Base-by-base conservation (phyloP, 2,888 invertebrate species). In the Melinopterus prodromus region DNA sequence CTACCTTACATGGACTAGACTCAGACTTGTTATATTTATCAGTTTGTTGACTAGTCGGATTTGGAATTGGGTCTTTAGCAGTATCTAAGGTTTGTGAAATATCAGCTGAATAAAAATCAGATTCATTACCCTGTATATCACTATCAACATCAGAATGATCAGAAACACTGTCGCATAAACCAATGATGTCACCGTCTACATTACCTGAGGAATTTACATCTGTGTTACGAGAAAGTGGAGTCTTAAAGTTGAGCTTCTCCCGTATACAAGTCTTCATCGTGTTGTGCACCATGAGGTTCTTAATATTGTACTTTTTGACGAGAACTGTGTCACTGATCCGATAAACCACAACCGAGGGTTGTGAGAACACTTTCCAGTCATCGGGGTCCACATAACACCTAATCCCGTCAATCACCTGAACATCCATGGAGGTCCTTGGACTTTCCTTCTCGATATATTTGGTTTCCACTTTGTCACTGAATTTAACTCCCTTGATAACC, bases 261-360 rank as follows among this genome's bases (percentile, higher is more conserved):
- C 36, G 53, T 69, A 80, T 78, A 35, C 80, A 78, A 38, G 76
- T 80, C 70, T 37, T 80, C 16, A 69, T 35, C 70, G 81, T 81
- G n/a, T 81, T 81, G 53, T 79, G 81, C 15, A 36, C 74, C 37
- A 36, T n/a, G 7, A 35, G 36, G 36, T 26, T 37, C 36, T 37
- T n/a, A 74, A 74, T 35, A 35, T 74, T 74, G 37, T 35, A 74
- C 37, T 74, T 74, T 12, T 4, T 53, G 53, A 12, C 53, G 12
- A 53, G 53, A 53, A 9, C 53, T 53, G 7, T 53, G 53, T 53
- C 53, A 53, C 53, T 53, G 53, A 53, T 4, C 53, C 9, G 53
- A 7, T 77, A 7, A n/a, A 77, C 6, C 16, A 26, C 16, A 15
- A 77, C 77, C 6, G 16, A 16, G 15, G 72, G 6, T 6, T 78